Percentiles rank a stretch among this genome's conserved stretches.
phyloP scores from a whole-genome alignment of 2,797 vertebrate species.

The Nothura maculosa region DNA sequence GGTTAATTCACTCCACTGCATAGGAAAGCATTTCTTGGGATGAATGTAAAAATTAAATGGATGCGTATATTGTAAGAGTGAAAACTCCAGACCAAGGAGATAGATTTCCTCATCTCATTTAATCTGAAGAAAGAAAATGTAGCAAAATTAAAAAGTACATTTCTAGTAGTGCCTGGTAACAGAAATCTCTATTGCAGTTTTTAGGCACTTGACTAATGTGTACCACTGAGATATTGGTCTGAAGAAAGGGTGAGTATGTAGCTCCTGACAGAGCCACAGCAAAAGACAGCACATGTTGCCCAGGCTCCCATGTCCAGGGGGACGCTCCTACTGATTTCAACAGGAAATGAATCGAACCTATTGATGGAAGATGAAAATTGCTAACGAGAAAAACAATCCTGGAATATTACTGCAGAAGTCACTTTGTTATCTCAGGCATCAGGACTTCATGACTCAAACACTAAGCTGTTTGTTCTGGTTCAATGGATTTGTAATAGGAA shows the following conservation, averaged over 20 bases:
- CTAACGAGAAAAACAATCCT: not conserved
- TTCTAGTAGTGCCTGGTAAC: not conserved
- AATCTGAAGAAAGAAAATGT: not conserved
- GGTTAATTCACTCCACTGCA: not conserved
- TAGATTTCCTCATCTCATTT: not conserved
- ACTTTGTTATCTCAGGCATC: not conserved
- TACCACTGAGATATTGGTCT: not conserved
- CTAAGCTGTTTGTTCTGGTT: not conserved
- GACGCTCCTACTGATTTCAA: not conserved
- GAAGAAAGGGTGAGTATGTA: not conserved
- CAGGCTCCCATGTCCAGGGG: not conserved
- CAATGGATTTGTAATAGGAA: not conserved
- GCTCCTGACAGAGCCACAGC: not conserved
- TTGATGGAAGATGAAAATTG: not conserved
- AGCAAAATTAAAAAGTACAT: not conserved
- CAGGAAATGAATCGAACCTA: not conserved
- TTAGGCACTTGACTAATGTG: not conserved
- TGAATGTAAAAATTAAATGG: not conserved
- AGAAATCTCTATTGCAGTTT: not conserved
- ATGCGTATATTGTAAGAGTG: not conserved
- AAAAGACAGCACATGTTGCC: not conserved
- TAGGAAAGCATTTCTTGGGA: not conserved
- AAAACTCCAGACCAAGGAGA: not conserved
- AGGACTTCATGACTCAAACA: not conserved
- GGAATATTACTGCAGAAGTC: not conserved